Conservation (phyloP, 2,113 vertebrate genomes). For the Lagenorhynchus albirostris region DNA sequence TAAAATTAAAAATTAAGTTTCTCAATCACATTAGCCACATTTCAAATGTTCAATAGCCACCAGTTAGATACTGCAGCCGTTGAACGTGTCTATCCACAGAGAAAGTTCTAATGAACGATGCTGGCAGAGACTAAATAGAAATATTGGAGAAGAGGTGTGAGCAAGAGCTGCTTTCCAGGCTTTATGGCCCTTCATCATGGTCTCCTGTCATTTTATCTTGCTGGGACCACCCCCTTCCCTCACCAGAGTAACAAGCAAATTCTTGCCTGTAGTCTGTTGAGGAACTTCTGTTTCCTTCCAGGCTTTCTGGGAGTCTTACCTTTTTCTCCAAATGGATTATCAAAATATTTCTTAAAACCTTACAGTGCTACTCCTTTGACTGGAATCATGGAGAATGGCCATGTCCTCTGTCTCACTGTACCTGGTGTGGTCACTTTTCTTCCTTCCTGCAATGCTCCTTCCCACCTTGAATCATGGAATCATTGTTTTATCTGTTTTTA, state of each 20-base stretch:
- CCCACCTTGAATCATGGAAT: background rate
- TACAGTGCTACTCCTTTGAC: background rate
- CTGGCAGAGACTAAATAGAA: background rate
- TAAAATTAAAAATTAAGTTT: background rate
- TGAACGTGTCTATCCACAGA: background rate
- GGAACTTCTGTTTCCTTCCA: background rate
- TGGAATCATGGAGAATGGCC: background rate
- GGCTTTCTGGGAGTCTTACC: background rate
- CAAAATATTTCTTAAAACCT: background rate
- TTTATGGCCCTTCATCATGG: background rate
- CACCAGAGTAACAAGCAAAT: background rate
- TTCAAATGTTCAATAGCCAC: background rate
- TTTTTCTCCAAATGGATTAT: background rate
- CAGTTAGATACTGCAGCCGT: background rate
- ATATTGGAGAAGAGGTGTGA: background rate
- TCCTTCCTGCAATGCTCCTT: background rate
- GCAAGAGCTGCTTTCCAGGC: too few species aligned
- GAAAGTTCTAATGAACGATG: background rate
- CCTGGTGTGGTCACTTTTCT: background rate
- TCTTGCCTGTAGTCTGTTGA: background rate
- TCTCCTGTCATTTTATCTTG: background rate
- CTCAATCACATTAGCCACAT: background rate
- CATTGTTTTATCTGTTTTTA: background rate
- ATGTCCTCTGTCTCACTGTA: background rate
- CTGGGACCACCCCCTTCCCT: background rate